Conservation (phyloP, 2,797 vertebrate species). For the Hippocampus kuda region DNA sequence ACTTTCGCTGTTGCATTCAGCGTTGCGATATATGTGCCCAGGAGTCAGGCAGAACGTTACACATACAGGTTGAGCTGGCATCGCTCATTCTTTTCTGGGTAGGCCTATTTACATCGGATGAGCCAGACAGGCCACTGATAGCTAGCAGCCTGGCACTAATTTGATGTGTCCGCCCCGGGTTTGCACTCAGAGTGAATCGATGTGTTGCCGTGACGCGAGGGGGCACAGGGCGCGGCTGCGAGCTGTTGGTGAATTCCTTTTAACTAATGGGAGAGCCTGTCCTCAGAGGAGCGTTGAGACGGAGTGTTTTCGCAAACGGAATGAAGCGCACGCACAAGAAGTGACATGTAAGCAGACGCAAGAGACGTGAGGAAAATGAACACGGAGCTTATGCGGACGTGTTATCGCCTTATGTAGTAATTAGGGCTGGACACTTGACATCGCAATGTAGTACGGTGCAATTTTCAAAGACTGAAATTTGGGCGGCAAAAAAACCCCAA, state of each 20-base stretch:
- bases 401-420: neutral
- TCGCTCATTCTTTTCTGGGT: conserved; percentile 13
- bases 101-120: conserved; percentile 34
- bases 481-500: too few species aligned
- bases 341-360: conserved; percentile 39
- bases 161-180: conserved; percentile 30
- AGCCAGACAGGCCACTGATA: conserved; percentile 25
- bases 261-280: conserved; percentile 58
- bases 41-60: conserved; percentile 29
- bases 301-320: conserved; percentile 55
- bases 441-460: too few species aligned
- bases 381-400: conserved; percentile 1
- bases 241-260: conserved; percentile 40
- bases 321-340: conserved; percentile 56
- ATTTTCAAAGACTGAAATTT: too few species aligned
- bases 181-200: conserved; percentile 28
- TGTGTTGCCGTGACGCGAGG: conserved; percentile 23
- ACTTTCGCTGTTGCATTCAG: conserved; percentile 32
- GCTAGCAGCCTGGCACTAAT: conserved; percentile 28
- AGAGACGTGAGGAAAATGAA: conserved; percentile 5
- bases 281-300: conserved; percentile 45
- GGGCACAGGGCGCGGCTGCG: conserved; percentile 23
- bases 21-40: conserved; percentile 35
- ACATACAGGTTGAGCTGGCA: conserved; percentile 28
- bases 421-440: too few species aligned